phyloP scores from a whole-genome alignment of 2,113 vertebrate genomes.

The Prunella fulvescens region DNA sequence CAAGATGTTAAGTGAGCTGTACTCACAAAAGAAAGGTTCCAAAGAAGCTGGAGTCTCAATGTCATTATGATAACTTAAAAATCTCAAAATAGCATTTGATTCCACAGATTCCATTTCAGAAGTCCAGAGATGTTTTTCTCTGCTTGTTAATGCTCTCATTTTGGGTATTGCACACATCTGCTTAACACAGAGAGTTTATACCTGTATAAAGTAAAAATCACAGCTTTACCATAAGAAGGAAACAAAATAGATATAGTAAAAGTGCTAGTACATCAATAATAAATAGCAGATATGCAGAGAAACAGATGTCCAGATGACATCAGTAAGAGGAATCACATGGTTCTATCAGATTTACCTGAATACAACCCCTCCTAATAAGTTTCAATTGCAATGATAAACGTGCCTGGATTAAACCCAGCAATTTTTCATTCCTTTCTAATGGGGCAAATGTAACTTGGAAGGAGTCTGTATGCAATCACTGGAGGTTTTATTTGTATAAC shows the following conservation, averaged over 20 bases:
- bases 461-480: background rate
- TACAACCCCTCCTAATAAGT: background rate
- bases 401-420: background rate
- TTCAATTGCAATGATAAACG: background rate
- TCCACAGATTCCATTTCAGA: background rate
- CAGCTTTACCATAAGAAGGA: background rate
- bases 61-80: background rate
- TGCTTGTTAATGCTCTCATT: background rate
- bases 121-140: background rate
- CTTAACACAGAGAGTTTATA: background rate
- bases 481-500: background rate
- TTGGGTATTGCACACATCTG: background rate
- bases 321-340: background rate
- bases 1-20: background rate
- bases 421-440: constrained; percentile 17
- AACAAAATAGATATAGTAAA: background rate
- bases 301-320: background rate
- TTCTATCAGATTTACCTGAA: constrained; percentile 13
- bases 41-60: background rate
- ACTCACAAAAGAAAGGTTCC: background rate
- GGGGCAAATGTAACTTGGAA: constrained; percentile 24
- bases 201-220: background rate
- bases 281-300: background rate
- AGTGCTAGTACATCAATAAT: background rate
- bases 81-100: background rate